A percentile compares a stretch with the other conserved stretches of the same genome.
Evolutionary conservation across 30 jellyfish, hydroid and myxozoan genomes (phyloP).

Genomic region (Aurelia coerulea): DNA sequence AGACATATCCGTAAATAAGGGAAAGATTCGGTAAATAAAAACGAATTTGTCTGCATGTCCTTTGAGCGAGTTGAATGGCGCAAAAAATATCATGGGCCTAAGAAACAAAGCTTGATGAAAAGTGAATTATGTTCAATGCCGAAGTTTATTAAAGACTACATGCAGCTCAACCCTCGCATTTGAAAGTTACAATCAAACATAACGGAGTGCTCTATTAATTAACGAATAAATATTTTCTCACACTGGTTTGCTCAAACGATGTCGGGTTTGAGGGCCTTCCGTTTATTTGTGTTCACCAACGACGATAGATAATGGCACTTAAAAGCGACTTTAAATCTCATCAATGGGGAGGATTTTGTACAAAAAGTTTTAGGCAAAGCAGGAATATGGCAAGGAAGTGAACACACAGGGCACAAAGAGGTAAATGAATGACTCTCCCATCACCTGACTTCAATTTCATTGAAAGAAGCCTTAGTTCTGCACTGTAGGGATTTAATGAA

Average conservation of each 20-base stretch:
- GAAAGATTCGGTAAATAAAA: no score
- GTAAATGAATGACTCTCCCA: no score
- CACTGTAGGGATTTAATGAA: background rate
- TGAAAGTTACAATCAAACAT: slow-evolving; percentile 17
- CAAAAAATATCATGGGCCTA: no score
- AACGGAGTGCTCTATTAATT: slow-evolving; percentile 36
- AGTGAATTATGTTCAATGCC: no score
- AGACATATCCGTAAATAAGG: no score
- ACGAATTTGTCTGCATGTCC: no score
- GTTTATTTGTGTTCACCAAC: slow-evolving; percentile 27
- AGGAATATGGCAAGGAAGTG: slow-evolving; percentile 54
- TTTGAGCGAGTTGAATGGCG: no score
- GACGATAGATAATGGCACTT: slow-evolving; percentile 20
- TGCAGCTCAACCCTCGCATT: slow-evolving; percentile 4
- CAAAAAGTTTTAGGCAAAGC: slow-evolving; percentile 12
- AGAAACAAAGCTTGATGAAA: no score
- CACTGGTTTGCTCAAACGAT: no score
- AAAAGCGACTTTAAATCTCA: slow-evolving; percentile 8
- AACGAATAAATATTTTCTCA: background rate
- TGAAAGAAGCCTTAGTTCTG: no score
- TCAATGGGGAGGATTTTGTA: slow-evolving; percentile 7
- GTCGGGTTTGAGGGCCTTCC: slow-evolving; percentile 42
- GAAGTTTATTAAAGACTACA: no score
- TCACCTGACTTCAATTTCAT: no score
- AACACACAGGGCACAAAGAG: background rate